Evolutionary conservation across 2,888 invertebrate species (phyloP).

Genomic region (Cephus rjabovi): DNA sequence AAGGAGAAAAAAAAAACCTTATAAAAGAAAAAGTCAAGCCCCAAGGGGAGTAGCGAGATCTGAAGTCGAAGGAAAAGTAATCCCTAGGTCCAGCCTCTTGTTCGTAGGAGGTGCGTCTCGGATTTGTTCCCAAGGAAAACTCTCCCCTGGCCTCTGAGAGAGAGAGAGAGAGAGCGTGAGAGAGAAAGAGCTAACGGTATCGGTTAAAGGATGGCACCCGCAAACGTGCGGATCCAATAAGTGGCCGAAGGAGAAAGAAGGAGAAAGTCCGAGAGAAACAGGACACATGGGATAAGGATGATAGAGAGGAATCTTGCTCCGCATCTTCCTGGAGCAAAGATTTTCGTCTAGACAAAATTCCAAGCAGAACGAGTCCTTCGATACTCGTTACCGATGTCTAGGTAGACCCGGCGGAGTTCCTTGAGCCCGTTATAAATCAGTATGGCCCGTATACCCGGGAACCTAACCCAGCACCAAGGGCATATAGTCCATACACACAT

Average conservation of each 20-base stretch:
- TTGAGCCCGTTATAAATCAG: too few species aligned
- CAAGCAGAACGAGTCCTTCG: too few species aligned
- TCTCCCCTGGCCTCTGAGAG: not conserved
- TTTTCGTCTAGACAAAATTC: not conserved
- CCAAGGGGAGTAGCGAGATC: not conserved
- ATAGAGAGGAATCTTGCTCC: not conserved
- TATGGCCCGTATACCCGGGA: too few species aligned
- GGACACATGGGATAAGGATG: not conserved
- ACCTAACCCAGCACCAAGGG: not conserved
- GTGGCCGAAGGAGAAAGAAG: not conserved
- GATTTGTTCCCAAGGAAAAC: not conserved
- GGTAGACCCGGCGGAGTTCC: too few species aligned
- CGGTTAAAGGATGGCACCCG: conserved; percentile 15
- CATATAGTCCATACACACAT: not conserved
- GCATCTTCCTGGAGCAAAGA: not conserved
- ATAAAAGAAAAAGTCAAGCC: not conserved
- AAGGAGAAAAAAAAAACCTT: not conserved
- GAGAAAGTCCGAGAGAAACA: not conserved
- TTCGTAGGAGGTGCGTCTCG: not conserved
- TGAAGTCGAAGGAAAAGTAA: not conserved
- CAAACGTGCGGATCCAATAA: not conserved
- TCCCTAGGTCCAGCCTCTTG: not conserved
- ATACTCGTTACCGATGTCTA: too few species aligned
- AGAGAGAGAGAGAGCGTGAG: conserved; percentile 11
- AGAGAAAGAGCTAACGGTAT: conserved; percentile 10